Conservation (phyloP, 1,140 invertebrate species). For the Panagrolaimus sp. region DNA sequence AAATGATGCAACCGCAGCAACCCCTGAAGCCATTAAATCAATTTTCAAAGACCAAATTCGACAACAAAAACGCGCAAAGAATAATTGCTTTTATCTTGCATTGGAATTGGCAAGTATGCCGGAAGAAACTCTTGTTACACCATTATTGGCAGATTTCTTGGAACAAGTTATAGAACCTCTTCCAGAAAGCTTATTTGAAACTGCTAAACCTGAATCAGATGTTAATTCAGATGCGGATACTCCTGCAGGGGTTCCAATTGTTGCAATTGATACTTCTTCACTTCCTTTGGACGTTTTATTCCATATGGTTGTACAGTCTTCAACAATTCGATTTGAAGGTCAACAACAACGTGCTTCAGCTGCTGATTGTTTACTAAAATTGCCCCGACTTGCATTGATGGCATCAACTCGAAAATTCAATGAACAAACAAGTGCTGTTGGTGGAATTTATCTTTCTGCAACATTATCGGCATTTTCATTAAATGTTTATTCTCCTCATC, state of each 20-base stretch:
- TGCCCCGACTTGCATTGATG: constrained; percentile 79
- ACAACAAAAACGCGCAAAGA: constrained; percentile 26
- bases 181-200: constrained; percentile 44
- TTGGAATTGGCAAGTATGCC: constrained; percentile 55
- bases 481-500: constrained; percentile 51
- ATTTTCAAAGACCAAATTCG: constrained; percentile 25
- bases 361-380: constrained; percentile 88
- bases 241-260: constrained; percentile 35
- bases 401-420: constrained; percentile 62
- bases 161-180: constrained; percentile 90
- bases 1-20: constrained; percentile 27
- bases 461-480: constrained; percentile 48
- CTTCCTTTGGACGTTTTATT: constrained; percentile 98
- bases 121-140: constrained; percentile 81
- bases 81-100: constrained; percentile 54
- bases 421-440: constrained; percentile 46
- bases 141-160: constrained; percentile 85
- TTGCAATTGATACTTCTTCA: constrained; percentile 66
- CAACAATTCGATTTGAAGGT: constrained; percentile 76
- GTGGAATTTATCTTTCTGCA: constrained; percentile 53
- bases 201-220: not conserved
- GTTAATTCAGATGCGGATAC: constrained; percentile 56
- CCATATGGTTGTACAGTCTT: constrained; percentile 94
- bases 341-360: constrained; percentile 72
- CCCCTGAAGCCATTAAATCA: constrained; percentile 23